Evolutionary conservation across 1,140 invertebrate species (phyloP), one percentile per base, ranked within the genome.

Genomic region (Parapsyche elsis): DNA sequence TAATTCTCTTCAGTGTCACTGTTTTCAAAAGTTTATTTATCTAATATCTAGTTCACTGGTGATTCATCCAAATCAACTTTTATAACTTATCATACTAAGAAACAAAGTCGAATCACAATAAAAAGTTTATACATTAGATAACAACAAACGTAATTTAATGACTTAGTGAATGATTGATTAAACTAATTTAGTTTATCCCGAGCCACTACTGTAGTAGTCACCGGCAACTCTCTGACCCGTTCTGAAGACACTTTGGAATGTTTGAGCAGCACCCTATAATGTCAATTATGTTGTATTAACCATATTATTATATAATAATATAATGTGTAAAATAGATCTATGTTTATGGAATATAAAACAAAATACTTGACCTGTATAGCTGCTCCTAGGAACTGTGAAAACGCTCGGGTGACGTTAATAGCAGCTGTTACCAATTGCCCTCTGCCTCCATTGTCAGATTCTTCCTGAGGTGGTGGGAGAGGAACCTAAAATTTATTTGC

Each of bases 381-480:
- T 84, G 92, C 91, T 84, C 93, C 92, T 84, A 94, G 89, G 85
- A 94, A 94, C 85, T 92, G 91, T 82, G 93, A 92, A 84, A 94
- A 92, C 1, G 92, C 92, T 86, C 91, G 90, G 7, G 93, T 94
- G 77, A 93, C 92, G 82, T 93, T 93, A 77, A 94, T 91, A 71
- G 93, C 93, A 45, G 92, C 92, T 74, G 90, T 92, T 9, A 94
- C 90, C 46, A 93, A 89, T 86, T 92, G 91, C 79, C 89, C 91
- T 81, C 92, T 85, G 57, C 91, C 88, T 10, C 84, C 82, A 80
- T 86, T 86, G 16, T 84, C 44, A 26, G 81, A 84, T 73, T 87
- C 88, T 30, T 86, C 85, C 82, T 87, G 86, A 5, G 88, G 88
- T 82, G 88, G 88, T 82, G 88, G 88, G 86, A 89, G 84, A 30